Evolutionary conservation across 1,140 invertebrate genomes (phyloP), one percentile per base, ranked within the genome.

Genomic region (Drosophila insularis): DNA sequence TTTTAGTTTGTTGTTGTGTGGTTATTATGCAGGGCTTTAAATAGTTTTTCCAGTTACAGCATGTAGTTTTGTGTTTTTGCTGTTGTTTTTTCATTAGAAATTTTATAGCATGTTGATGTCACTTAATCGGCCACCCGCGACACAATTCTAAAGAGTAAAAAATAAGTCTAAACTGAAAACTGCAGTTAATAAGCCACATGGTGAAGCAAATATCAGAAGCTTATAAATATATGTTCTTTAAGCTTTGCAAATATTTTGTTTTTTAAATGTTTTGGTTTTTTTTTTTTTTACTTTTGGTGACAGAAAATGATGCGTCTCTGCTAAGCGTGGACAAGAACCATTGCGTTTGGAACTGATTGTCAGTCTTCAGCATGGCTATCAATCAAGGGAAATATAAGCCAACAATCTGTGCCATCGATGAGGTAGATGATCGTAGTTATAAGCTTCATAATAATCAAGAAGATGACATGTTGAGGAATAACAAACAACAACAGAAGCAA

Each of bases 341-440:
- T 31, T 17, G 13, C 32, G 23, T 27, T 27, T 27, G 27, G 27
- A 31, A 31, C 19, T 13, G 13, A 32, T 50, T 27, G 27, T 27
- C 27, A 43, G 27, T 4, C 14, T 56, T 43, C 10, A 58, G 4
- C 46, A 91, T 91, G 89, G 81, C 90, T 61, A 74, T 90, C 37
- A 91, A 77, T 79, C 89, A 89, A 73, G 89, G 90, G 66, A 91
- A 91, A 32, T 91, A 91, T 27, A 91, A 90, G 56, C 90, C 90
- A 23, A 90, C 81, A 35, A 84, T 91, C 21, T 87, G 80, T 61
- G 75, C 90, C 62, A 91, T 91, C 68, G 90, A 91, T 58, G 90
- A 91, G 76, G 90, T 91, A 58, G 90, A 91, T 50, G 90, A 91
- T 76, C 89, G 82, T 27, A 91, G 87, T 46, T 80, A 90, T 13